Conservation (phyloP, 2,888 invertebrate genomes). For the Phyllotreta striolata region DNA sequence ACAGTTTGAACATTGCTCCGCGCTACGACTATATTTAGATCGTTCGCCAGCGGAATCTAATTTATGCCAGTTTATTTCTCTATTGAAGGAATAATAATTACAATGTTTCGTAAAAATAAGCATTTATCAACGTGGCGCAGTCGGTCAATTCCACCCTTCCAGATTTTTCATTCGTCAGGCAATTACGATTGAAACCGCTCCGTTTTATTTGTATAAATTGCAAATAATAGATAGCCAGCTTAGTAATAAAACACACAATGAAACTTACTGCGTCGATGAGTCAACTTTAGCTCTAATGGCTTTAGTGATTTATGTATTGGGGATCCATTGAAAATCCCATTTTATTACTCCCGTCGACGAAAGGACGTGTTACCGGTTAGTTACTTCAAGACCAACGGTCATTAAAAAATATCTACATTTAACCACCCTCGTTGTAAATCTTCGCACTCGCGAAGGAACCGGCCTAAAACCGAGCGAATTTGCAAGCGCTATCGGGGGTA, state of each 20-base stretch:
- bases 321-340: constrained; percentile 29
- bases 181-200: too few relatives aligned
- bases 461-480: constrained; percentile 2
- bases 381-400: too few relatives aligned
- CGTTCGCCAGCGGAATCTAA: constrained; percentile 6
- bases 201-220: constrained; percentile 40
- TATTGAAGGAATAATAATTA: constrained; percentile 1
- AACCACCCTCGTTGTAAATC: too few relatives aligned
- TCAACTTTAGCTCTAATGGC: constrained; percentile 44
- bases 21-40: constrained; percentile 26
- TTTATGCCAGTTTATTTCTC: constrained; percentile 3
- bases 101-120: neutral
- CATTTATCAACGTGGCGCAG: too few relatives aligned
- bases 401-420: too few relatives aligned
- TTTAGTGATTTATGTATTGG: constrained; percentile 40
- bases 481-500: constrained; percentile 14
- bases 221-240: constrained; percentile 47
- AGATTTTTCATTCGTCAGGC: too few relatives aligned
- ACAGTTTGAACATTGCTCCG: constrained; percentile 30
- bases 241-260: constrained; percentile 48
- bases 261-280: constrained; percentile 47
- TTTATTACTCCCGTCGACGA: constrained; percentile 24
- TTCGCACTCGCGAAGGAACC: too few relatives aligned
- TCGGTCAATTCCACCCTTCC: too few relatives aligned
- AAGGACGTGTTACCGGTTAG: neutral